phyloP scores from a whole-genome alignment of 2,797 vertebrate species.

The Eupleurogrammus muticus region DNA sequence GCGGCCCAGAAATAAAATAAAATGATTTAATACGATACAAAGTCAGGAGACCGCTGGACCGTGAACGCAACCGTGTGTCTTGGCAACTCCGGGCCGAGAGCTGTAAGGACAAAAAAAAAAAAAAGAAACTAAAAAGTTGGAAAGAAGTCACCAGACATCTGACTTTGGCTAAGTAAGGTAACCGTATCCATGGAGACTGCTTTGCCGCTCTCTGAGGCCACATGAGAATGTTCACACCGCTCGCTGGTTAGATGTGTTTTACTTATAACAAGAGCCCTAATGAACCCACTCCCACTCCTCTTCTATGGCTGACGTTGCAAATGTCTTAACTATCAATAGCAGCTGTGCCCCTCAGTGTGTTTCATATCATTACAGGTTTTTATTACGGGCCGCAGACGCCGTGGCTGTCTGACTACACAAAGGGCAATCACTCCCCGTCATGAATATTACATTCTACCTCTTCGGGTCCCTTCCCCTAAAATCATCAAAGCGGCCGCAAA shows the following conservation, averaged over 20 bases:
- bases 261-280: too few species aligned
- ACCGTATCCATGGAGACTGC: neutral
- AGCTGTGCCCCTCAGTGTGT: constrained; percentile 4
- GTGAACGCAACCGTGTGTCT: neutral
- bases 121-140: too few species aligned
- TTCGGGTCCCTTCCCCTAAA: constrained; percentile 52
- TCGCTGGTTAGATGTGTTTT: neutral
- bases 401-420: constrained; percentile 43
- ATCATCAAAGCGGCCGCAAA: constrained; percentile 58
- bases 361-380: constrained; percentile 14
- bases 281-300: too few species aligned
- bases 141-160: too few species aligned
- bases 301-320: constrained; percentile 23
- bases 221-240: too few species aligned
- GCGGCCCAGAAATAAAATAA: too few species aligned
- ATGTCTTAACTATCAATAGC: neutral
- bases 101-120: too few species aligned
- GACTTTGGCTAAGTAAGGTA: neutral
- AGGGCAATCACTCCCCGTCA: constrained; percentile 34
- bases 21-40: neutral
- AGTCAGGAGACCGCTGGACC: neutral
- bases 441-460: constrained; percentile 38
- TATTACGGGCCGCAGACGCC: constrained; percentile 22
- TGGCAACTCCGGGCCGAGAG: neutral
- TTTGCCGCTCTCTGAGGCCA: neutral